Conservation (phyloP, 2,797 vertebrate genomes). For the Petrocephalus schoutedeni region DNA sequence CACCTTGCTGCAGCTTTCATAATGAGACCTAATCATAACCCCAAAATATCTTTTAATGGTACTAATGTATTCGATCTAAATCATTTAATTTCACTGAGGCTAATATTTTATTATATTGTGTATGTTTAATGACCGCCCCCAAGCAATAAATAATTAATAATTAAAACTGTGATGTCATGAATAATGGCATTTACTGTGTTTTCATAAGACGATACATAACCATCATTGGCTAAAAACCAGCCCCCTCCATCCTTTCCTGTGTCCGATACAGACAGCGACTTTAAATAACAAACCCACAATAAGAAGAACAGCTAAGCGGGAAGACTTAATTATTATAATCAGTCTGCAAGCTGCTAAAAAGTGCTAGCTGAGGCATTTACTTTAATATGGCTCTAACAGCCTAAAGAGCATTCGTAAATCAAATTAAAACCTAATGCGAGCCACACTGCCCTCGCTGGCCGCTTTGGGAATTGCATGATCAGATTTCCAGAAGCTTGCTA, state of each 20-base stretch:
- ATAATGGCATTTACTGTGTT: neutral
- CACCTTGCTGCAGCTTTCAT: neutral
- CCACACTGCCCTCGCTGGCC: neutral
- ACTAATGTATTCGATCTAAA: neutral
- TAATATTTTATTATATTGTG: slow-evolving; percentile 4
- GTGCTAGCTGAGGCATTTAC: slow-evolving; percentile 9
- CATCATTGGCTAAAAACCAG: neutral
- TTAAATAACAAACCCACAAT: slow-evolving; percentile 4
- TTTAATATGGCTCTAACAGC: slow-evolving; percentile 9
- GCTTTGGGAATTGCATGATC: neutral
- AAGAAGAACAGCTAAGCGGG: neutral
- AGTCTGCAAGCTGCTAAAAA: slow-evolving; percentile 9
- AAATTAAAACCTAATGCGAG: neutral
- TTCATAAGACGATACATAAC: neutral
- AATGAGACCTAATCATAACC: slow-evolving; percentile 8
- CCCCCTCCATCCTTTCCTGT: neutral
- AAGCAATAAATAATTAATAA: slow-evolving; percentile 13
- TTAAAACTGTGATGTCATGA: slow-evolving; percentile 9
- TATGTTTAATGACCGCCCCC: neutral
- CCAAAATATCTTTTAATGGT: slow-evolving; percentile 7
- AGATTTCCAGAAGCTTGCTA: neutral
- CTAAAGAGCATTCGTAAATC: slow-evolving; percentile 9
- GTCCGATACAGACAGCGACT: neutral
- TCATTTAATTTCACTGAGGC: slow-evolving; percentile 11
- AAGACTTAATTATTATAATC: slow-evolving; percentile 13